These are phyloP conservation scores for Tetheella fluctuosa DNA, from an alignment of 2,888 invertebrate genomes.

Conservation along the genomic window DNA sequence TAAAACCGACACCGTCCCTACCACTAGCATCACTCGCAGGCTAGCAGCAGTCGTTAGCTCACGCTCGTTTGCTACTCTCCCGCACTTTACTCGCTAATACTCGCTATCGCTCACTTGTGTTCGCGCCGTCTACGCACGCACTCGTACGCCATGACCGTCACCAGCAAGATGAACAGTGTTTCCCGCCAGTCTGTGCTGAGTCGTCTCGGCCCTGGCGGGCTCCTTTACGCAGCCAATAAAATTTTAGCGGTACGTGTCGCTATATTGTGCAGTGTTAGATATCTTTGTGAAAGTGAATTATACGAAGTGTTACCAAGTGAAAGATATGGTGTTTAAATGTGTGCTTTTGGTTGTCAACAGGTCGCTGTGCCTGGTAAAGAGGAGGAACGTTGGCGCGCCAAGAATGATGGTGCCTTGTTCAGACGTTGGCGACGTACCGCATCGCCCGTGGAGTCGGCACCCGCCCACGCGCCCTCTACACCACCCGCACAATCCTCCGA, in stretches of 20 bases:
- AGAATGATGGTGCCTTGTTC: conserved; percentile 76
- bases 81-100: conserved; percentile 37
- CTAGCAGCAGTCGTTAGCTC: conserved; percentile 62
- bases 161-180: conserved; percentile 82
- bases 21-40: conserved; percentile 73
- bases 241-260: conserved; percentile 79
- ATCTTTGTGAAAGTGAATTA: conserved; percentile 48
- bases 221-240: conserved; percentile 79
- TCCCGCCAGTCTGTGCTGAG: conserved; percentile 78
- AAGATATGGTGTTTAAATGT: conserved; percentile 66
- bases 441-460: conserved; percentile 55
- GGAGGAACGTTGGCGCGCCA: conserved; percentile 77
- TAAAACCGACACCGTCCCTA: conserved; percentile 71
- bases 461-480: conserved; percentile 52
- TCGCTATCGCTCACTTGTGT: conserved; percentile 63
- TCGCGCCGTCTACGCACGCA: conserved; percentile 56
- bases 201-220: conserved; percentile 78
- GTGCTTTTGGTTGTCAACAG: conserved; percentile 76
- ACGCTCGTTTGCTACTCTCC: conserved; percentile 61
- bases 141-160: conserved; percentile 77
- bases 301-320: conserved; percentile 47
- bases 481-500: conserved; percentile 72
- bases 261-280: conserved; percentile 46
- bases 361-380: conserved; percentile 80
- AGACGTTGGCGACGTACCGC: conserved; percentile 75